Base-by-base conservation (phyloP, 2,888 invertebrate species). In the Archips crataeganus region DNA sequence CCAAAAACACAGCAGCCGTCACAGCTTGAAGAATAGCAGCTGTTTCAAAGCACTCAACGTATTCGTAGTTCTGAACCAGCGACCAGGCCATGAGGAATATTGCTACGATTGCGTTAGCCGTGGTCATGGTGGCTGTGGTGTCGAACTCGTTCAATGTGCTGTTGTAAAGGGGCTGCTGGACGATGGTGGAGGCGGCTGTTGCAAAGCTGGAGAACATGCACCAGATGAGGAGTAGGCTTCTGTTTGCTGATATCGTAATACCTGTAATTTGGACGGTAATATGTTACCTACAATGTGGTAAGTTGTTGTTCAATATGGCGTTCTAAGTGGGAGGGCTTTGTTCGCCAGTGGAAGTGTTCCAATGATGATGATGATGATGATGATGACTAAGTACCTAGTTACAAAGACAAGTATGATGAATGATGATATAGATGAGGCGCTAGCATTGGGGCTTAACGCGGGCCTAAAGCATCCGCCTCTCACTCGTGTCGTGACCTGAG, bases 141-240 rank as follows among this genome's bases (percentile, higher is more conserved):
- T 94, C 92, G 81, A 94, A 94, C 15, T 94, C 94, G 80, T 93
- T 93, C 3, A 93, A 79, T 0, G 92, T 90, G 65, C 88, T 90
- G 77, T 90, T 91, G 85, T 91, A 93, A 0, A 94, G 77, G 0
- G 94, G 94, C 64, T 93, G 93, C 39, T 90, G 92, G 2, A 94
- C 85, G 3, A 94, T 89, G 76, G 86, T 86, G 32, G 90, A 84
- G 0, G 92, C 90, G 0, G 92, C 91, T 0, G 91, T 90, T 0
- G 94, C 83, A 77, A 92, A 89, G 71, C 91, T 91, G 11, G 93
- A 90, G 42, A 92, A 84, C 87, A 93, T 90, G 76, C 94, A 92
- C 91, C 92, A 93, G 1, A 94, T 85, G 0, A 92, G 87, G 0
- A 94, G 83, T 63, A 92, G 86, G 77, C 88, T 91, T 70, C 88